Percentiles rank a stretch among this genome's conserved stretches.
phyloP scores from a whole-genome alignment of 2,797 vertebrate species.

The Tragopan temminckii region DNA sequence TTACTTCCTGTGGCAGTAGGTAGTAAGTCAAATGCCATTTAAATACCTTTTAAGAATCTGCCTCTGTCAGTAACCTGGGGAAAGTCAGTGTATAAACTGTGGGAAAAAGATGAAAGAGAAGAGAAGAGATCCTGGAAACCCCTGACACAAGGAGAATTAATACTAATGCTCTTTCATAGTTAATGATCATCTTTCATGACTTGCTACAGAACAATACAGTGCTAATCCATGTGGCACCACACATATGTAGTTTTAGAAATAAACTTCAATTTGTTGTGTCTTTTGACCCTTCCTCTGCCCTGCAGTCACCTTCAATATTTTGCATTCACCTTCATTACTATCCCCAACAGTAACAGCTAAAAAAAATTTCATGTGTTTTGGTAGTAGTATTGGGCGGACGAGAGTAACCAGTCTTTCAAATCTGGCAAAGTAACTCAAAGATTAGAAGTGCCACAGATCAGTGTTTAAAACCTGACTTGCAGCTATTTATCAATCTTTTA shows the following conservation, averaged over 20 bases:
- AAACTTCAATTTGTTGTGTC: not conserved
- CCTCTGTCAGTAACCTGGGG: not conserved
- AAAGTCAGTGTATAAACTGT: not conserved
- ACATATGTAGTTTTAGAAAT: not conserved
- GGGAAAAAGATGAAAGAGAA: not conserved
- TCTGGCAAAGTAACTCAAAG: not conserved
- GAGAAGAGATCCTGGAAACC: not conserved
- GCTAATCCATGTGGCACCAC: not conserved
- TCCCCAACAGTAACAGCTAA: not conserved
- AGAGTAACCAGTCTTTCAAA: not conserved
- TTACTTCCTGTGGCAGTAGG: not conserved
- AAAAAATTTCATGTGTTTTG: not conserved
- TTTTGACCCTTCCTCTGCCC: not conserved
- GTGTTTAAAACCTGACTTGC: not conserved
- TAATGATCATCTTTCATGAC: not conserved
- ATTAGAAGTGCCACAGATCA: not conserved
- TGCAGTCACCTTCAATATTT: not conserved
- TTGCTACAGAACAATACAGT: not conserved
- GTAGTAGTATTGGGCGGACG: not conserved
- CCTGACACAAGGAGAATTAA: not conserved
- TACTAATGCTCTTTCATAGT: not conserved
- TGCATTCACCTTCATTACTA: not conserved
- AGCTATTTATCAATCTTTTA: not conserved
- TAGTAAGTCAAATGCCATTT: not conserved
- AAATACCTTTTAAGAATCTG: not conserved